A percentile compares a stretch with the other conserved stretches of the same genome.
These are phyloP conservation scores for Lophochroa leadbeateri DNA, from an alignment of 2,113 vertebrate species.

Conservation along the genomic window DNA sequence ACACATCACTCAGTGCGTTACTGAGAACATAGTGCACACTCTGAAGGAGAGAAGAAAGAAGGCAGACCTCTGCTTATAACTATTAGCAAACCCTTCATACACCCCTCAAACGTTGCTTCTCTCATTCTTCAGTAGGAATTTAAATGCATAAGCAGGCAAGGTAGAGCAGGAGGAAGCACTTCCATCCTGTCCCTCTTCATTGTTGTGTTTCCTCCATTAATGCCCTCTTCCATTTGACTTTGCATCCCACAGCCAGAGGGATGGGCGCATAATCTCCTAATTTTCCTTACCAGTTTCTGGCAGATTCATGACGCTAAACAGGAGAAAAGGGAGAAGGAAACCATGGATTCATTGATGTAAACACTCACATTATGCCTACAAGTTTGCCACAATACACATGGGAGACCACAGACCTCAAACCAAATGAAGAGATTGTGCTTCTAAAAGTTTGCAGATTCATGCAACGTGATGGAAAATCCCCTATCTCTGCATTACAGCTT, in stretches of 20 bases:
- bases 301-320: background rate
- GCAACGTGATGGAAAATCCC: background rate
- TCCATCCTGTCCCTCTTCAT: background rate
- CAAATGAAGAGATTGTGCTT: background rate
- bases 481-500: background rate
- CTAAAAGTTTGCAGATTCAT: background rate
- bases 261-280: background rate
- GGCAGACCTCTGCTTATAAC: background rate
- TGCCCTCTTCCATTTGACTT: background rate
- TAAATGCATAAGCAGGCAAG: background rate
- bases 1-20: fast-evolving
- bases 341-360: background rate
- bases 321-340: background rate
- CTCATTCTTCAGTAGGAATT: background rate
- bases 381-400: background rate
- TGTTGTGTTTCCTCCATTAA: background rate
- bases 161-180: background rate
- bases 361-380: background rate
- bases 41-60: background rate
- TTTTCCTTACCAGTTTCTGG: background rate
- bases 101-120: background rate
- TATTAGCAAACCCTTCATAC: background rate
- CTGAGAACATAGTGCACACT: background rate
- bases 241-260: background rate
- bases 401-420: background rate